A percentile compares a stretch with the other conserved stretches of the same genome.
Conservation (phyloP, 2,888 invertebrate species). For the Folsomia candida region DNA sequence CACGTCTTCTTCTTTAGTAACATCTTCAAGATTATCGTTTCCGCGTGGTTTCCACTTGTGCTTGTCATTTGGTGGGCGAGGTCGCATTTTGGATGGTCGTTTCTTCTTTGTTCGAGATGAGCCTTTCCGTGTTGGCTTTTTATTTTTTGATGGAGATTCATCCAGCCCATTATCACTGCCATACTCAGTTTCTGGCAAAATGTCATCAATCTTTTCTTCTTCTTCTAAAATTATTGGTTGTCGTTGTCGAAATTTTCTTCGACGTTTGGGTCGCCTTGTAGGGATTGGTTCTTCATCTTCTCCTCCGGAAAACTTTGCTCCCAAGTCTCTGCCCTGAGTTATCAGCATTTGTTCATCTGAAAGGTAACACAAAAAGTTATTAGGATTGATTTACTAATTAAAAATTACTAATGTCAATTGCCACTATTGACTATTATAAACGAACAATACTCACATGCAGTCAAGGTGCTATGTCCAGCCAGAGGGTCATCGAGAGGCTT, state of each 20-base stretch:
- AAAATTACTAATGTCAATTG: no score
- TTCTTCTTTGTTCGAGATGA: no score
- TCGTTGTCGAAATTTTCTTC: not conserved
- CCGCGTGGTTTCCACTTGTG: not conserved
- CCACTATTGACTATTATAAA: no score
- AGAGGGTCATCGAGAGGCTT: slow-evolving; percentile 18
- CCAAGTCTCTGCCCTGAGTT: slow-evolving; percentile 24
- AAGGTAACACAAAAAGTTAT: no score
- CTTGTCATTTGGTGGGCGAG: not conserved
- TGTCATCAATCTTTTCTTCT: not conserved
- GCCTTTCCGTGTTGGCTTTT: not conserved
- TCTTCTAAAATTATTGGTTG: not conserved
- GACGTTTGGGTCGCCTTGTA: not conserved
- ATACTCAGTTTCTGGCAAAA: not conserved
- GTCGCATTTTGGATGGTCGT: not conserved
- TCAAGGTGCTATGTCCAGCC: slow-evolving; percentile 11
- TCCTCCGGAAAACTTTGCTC: slow-evolving; percentile 7
- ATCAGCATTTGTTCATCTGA: slow-evolving; percentile 37
- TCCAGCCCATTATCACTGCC: not conserved
- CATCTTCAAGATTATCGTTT: not conserved
- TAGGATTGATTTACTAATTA: no score
- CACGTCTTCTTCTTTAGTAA: not conserved
- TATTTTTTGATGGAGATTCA: not conserved
- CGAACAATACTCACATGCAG: no score
- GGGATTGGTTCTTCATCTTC: not conserved